These are phyloP conservation scores for Salpingus planirostris DNA, from an alignment of 2,888 invertebrate species.

Conservation along the genomic window DNA sequence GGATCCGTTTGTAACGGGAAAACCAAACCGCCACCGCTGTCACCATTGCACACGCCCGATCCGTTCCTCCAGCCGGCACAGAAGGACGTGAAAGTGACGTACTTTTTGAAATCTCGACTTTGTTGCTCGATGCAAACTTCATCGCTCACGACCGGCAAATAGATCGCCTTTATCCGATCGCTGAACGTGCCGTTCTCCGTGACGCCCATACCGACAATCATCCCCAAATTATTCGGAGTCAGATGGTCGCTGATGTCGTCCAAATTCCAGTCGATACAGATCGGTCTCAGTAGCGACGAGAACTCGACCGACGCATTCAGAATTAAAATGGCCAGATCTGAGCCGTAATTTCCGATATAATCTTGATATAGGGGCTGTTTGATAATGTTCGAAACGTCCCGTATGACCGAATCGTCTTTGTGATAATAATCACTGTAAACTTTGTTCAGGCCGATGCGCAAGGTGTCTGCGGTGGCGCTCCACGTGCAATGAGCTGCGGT, in stretches of 20 bases:
- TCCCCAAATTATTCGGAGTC: conserved; percentile 19
- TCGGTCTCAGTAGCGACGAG: conserved; percentile 42
- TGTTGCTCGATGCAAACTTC: conserved; percentile 44
- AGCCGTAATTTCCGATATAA: conserved; percentile 45
- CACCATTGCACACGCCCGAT: conserved; percentile 53
- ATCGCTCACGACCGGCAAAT: conserved; percentile 46
- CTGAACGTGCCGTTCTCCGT: conserved; percentile 50
- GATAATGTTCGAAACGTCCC: conserved; percentile 39
- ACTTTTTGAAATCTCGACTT: conserved; percentile 43
- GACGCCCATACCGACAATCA: conserved; percentile 51
- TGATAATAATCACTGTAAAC: conserved; percentile 31
- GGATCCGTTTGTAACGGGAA: conserved; percentile 36
- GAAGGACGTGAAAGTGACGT: conserved; percentile 52
- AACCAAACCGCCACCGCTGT: conserved; percentile 54
- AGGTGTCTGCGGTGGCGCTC: conserved; percentile 29
- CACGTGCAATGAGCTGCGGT: conserved; percentile 41
- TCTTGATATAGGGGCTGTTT: conserved; percentile 45
- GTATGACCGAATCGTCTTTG: conserved; percentile 23
- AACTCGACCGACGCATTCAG: conserved; percentile 39
- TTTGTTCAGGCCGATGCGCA: conserved; percentile 37
- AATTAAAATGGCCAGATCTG: conserved; percentile 48
- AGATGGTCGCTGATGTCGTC: conserved; percentile 24
- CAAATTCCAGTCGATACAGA: conserved; percentile 43
- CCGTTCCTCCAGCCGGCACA: conserved; percentile 54
- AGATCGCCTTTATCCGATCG: conserved; percentile 42